phyloP scores from a whole-genome alignment of 2,797 vertebrate genomes.

The Stomatorhinus walkeri region DNA sequence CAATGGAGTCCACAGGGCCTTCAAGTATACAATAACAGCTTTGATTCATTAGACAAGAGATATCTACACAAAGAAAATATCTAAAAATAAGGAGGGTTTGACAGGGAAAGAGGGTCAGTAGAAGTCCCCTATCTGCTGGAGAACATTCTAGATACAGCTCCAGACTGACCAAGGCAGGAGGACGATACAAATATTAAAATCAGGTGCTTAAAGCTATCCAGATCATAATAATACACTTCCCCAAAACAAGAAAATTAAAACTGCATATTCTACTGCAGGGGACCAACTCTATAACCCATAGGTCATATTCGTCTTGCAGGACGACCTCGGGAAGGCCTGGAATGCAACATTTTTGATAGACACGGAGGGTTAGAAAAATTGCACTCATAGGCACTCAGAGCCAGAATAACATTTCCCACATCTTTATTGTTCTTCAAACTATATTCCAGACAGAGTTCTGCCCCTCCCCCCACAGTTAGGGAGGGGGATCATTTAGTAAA shows the following conservation, averaged over 20 bases:
- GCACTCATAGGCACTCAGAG: slow-evolving; percentile 9
- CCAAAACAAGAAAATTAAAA: neutral
- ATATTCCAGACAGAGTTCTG: neutral
- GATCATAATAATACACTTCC: neutral
- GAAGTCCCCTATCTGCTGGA: neutral
- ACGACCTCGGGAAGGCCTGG: slow-evolving; percentile 24
- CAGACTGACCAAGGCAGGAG: neutral
- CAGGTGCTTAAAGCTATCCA: neutral
- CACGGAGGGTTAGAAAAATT: neutral
- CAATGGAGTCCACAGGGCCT: neutral
- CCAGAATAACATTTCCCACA: slow-evolving; percentile 7
- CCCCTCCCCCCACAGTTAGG: neutral
- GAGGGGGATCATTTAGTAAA: neutral
- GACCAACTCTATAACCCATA: neutral
- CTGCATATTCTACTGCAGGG: neutral
- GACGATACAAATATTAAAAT: neutral
- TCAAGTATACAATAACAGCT: neutral
- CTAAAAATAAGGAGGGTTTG: neutral
- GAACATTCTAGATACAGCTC: neutral
- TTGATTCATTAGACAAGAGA: neutral
- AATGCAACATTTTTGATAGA: neutral
- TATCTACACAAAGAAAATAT: neutral
- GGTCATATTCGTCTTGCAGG: neutral
- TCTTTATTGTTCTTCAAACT: slow-evolving; percentile 9
- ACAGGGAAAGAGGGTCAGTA: neutral